phyloP scores from a whole-genome alignment of 1,140 invertebrate species.

The Triops cancriformis region DNA sequence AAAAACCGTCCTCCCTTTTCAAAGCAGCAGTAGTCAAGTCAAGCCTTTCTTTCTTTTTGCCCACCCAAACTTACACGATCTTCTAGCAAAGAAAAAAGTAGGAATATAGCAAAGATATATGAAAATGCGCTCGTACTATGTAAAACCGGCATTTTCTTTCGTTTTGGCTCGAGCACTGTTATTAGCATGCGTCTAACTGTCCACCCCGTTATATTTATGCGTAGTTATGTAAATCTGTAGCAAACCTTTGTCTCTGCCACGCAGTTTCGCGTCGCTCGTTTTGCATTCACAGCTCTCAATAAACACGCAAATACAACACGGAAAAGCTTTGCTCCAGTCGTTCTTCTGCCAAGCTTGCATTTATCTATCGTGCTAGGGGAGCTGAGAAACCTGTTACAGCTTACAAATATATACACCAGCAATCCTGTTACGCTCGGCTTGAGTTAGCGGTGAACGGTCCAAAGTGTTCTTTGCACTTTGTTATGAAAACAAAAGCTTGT shows the following conservation, averaged over 20 bases:
- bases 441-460: background rate
- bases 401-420: background rate
- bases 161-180: background rate
- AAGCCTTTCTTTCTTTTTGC: background rate
- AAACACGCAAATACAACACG: background rate
- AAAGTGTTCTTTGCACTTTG: background rate
- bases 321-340: background rate
- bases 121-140: background rate
- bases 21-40: background rate
- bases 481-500: conserved; percentile 1
- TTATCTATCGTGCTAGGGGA: background rate
- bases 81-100: background rate
- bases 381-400: background rate
- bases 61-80: background rate
- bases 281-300: background rate
- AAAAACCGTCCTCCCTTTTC: background rate
- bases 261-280: background rate
- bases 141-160: background rate
- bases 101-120: background rate
- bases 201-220: conserved; percentile 6
- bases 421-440: background rate
- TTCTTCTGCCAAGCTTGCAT: background rate
- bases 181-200: conserved; percentile 6
- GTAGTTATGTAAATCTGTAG: background rate
- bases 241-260: background rate